Conservation (phyloP, 2,113 vertebrate species). For the Gobiocypris rarus region DNA sequence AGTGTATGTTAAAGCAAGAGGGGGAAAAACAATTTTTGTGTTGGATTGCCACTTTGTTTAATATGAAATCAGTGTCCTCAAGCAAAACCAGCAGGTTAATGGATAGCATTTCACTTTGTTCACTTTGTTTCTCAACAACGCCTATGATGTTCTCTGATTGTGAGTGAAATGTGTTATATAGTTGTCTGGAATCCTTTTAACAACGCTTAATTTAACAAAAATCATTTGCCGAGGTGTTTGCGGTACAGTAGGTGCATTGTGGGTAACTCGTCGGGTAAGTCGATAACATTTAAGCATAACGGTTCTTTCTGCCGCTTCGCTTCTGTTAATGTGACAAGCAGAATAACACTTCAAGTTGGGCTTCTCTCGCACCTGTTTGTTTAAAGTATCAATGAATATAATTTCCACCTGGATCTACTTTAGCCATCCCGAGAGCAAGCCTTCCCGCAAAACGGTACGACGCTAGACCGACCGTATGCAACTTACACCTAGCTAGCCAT, state of each 20-base stretch:
- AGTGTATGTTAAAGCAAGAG: background rate
- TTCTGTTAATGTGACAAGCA: constrained; percentile 34
- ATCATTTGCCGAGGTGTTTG: background rate
- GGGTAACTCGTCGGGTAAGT: background rate
- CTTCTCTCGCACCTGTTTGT: constrained; percentile 49
- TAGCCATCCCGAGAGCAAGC: constrained; percentile 5
- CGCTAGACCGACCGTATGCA: background rate
- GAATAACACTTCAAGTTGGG: constrained; percentile 36
- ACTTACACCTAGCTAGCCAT: constrained; percentile 45
- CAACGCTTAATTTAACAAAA: constrained; percentile 23
- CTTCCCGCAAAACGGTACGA: constrained; percentile 8
- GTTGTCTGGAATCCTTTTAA: constrained; percentile 9
- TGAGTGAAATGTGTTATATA: constrained; percentile 16
- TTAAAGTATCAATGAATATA: constrained; percentile 54
- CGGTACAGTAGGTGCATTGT: background rate
- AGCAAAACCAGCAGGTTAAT: constrained; percentile 10
- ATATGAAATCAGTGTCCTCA: background rate
- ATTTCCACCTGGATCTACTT: constrained; percentile 42
- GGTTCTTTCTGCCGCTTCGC: background rate
- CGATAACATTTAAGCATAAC: background rate
- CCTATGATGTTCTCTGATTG: background rate
- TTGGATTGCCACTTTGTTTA: background rate
- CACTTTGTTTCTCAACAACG: background rate
- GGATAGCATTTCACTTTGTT: constrained; percentile 12
- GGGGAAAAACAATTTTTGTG: background rate